Evolutionary conservation across 2,113 vertebrate species (phyloP).

Genomic region (Apodemus speciosus): DNA sequence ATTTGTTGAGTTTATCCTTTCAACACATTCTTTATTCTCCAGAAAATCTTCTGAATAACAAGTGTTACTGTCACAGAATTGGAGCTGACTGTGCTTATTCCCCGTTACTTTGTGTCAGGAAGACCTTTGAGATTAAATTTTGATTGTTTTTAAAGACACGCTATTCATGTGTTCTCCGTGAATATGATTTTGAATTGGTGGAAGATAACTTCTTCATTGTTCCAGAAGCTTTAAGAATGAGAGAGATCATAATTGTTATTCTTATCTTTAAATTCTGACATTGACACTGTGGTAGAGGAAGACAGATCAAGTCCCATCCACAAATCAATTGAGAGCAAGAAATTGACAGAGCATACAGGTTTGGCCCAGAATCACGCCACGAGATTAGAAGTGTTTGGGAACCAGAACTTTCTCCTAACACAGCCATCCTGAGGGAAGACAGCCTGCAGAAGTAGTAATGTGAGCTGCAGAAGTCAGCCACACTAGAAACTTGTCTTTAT

Average conservation of each 20-base stretch:
- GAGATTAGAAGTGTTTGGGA: accelerated
- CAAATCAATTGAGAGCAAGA: neutral
- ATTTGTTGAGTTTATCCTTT: neutral
- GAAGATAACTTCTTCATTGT: neutral
- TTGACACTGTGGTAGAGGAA: neutral
- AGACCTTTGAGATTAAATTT: constrained; percentile 46
- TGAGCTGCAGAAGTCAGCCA: neutral
- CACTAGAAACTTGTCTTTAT: neutral
- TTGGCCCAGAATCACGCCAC: neutral
- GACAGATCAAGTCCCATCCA: neutral
- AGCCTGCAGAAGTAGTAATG: neutral
- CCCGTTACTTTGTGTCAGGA: neutral
- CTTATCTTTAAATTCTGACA: neutral
- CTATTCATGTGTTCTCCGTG: neutral
- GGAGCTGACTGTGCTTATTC: neutral
- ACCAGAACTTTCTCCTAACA: neutral
- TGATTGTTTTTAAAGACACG: constrained; percentile 43
- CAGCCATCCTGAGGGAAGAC: no score
- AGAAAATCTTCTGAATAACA: constrained; percentile 21
- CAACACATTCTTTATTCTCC: neutral
- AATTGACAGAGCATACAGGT: accelerated
- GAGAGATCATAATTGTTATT: neutral
- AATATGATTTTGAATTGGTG: constrained; percentile 52
- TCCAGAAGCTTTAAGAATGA: neutral
- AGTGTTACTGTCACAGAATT: constrained; percentile 11